Conservation (phyloP, 2,888 invertebrate species). For the Meiosimyza platycephala region DNA sequence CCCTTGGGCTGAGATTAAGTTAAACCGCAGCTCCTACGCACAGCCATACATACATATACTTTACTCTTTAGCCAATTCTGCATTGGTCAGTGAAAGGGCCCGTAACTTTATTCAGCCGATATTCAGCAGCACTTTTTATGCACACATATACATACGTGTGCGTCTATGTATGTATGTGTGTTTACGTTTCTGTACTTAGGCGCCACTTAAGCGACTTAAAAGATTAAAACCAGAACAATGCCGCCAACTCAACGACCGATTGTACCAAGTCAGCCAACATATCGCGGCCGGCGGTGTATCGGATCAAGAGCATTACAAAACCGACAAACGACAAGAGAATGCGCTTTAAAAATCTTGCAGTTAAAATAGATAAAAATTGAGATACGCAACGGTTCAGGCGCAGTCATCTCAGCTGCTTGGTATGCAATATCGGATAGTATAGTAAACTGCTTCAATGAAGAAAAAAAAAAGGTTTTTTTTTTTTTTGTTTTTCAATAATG, state of each 20-base stretch:
- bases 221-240: constrained; percentile 45
- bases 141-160: too few relatives aligned
- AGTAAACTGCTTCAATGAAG: too few relatives aligned
- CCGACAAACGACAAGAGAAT: constrained; percentile 65
- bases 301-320: constrained; percentile 49
- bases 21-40: too few relatives aligned
- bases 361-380: constrained; percentile 60
- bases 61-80: too few relatives aligned
- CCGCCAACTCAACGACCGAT: constrained; percentile 16
- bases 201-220: constrained; percentile 62
- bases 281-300: constrained; percentile 14
- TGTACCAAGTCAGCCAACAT: constrained; percentile 1
- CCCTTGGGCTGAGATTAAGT: too few relatives aligned
- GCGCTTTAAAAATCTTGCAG: constrained; percentile 64
- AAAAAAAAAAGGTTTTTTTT: too few relatives aligned
- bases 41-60: too few relatives aligned
- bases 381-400: constrained; percentile 15
- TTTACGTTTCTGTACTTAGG: constrained; percentile 48
- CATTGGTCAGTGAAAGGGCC: too few relatives aligned
- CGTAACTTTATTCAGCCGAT: too few relatives aligned
- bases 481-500: too few relatives aligned
- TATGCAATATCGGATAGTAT: constrained; percentile 6
- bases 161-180: background rate
- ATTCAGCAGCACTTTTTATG: too few relatives aligned
- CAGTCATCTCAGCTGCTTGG: constrained; percentile 4